Evolutionary conservation across 2,113 vertebrate genomes (phyloP), one percentile per base, ranked within the genome.

Genomic region (Uria lomvia): DNA sequence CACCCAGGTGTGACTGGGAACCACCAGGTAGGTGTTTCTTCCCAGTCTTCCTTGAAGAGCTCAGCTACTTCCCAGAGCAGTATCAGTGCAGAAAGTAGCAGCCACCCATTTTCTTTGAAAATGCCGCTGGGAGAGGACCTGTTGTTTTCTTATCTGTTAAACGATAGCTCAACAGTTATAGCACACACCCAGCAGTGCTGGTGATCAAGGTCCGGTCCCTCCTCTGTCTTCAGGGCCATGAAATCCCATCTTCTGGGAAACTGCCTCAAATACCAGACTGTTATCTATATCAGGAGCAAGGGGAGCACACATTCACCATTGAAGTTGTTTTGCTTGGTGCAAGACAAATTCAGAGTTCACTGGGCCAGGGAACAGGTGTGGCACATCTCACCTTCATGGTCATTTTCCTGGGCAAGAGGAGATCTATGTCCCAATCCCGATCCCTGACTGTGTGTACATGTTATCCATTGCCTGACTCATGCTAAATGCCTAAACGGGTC

Each of bases 351-450:
- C 52, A 27, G 70, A 90, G n/a, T 43, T 95, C 43, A 4, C 36
- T 65, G 80, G 23, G 60, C 32, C 14, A 40, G 72, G 47, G 30
- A 85, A 34, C 14, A n/a, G 14, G 17, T 38, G n/a, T 75, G 52
- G 32, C 45, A n/a, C 27, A n/a, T 26, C 45, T 65, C 67, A 60
- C 12, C 40, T 70, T 63, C 40, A 8, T 2, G 16, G 56, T 67
- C 21, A 27, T 88, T 90, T 92, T 65, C 81, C 52, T 26, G 27
- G 52, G 27, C 47, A 72, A 91, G 79, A 68, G 18, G 30, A 84
- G 32, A 40, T 91, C 5, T 38, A 9, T 60, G 40, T 85, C 40
- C 53, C 0, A 0, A 6, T 32, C 21, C 34, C 4, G 2, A 15
- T 23, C 20, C 29, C 52, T 71, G 75, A 32, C 17, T 40, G 15